These are phyloP conservation scores for Camponotus floridanus DNA, from an alignment of 1,140 invertebrate genomes.

Conservation along the genomic window DNA sequence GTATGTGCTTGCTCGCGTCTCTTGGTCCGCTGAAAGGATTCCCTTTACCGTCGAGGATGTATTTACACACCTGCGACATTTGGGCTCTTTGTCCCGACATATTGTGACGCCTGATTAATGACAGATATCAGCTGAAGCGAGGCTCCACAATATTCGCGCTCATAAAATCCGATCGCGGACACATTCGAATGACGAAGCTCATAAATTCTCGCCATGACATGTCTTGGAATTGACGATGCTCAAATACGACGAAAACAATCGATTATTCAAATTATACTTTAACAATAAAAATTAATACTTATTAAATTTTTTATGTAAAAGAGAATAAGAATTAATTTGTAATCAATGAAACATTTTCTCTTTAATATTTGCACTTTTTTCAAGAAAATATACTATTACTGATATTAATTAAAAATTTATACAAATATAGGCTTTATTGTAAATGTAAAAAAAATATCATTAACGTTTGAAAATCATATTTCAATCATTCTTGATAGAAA, in stretches of 20 bases:
- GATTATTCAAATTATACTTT: not conserved
- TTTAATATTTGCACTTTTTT: not conserved
- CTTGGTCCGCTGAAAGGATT: constrained; percentile 19
- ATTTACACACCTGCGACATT: constrained; percentile 53
- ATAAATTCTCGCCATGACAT: constrained; percentile 26
- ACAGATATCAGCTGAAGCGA: constrained; percentile 2
- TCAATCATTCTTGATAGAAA: not conserved
- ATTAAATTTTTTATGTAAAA: not conserved
- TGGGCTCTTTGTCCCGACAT: constrained; percentile 1
- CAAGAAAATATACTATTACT: not conserved
- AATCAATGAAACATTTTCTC: not conserved
- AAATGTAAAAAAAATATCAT: not conserved
- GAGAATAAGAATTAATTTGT: not conserved
- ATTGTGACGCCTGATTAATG: constrained; percentile 34
- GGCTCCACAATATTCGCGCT: not conserved
- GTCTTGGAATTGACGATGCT: not conserved
- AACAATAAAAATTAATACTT: not conserved
- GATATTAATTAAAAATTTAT: constrained; percentile 21
- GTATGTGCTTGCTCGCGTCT: not conserved
- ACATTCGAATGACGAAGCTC: constrained; percentile 16
- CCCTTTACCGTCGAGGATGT: not conserved
- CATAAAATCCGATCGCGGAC: not conserved
- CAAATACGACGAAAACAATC: not conserved
- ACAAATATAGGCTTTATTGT: not conserved
- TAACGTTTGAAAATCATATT: not conserved